phyloP scores from a whole-genome alignment of 2,113 vertebrate genomes.

The Rutilus rutilus region DNA sequence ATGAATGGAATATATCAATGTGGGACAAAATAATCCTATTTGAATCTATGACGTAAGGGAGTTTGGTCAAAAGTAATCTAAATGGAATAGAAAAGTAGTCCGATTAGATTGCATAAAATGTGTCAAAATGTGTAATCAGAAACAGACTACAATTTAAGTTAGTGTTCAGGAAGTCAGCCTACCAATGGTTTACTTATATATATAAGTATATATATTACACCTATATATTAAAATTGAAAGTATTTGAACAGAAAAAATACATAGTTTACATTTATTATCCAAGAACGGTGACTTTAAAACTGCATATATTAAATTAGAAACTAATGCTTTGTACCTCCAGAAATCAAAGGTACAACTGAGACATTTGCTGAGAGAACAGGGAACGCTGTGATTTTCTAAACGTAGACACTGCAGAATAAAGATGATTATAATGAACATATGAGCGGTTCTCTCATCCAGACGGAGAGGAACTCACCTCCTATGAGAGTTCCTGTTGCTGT shows the following conservation, averaged over 20 bases:
- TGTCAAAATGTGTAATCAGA: background rate
- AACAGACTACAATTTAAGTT: background rate
- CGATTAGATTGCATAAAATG: background rate
- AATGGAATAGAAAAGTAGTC: background rate
- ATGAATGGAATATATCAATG: background rate
- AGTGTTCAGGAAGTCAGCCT: background rate
- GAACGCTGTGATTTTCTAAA: background rate
- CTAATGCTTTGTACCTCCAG: background rate
- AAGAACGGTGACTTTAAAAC: background rate
- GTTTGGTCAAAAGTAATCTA: background rate
- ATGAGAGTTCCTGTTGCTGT: constrained; percentile 99
- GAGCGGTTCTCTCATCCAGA: constrained; percentile 51
- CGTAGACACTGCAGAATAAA: background rate
- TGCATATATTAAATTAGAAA: background rate
- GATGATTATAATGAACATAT: constrained; percentile 23
- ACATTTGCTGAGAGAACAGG: background rate
- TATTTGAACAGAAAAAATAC: background rate
- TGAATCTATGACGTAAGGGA: background rate
- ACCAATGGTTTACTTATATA: background rate
- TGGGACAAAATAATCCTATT: background rate
- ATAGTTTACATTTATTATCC: background rate
- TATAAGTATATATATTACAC: too few relatives aligned
- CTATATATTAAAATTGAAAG: background rate
- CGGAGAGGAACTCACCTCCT: constrained; percentile 87
- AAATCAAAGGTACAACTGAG: background rate